Evolutionary conservation across 2,888 invertebrate species (phyloP).

Genomic region (Napeogenes sylphis): DNA sequence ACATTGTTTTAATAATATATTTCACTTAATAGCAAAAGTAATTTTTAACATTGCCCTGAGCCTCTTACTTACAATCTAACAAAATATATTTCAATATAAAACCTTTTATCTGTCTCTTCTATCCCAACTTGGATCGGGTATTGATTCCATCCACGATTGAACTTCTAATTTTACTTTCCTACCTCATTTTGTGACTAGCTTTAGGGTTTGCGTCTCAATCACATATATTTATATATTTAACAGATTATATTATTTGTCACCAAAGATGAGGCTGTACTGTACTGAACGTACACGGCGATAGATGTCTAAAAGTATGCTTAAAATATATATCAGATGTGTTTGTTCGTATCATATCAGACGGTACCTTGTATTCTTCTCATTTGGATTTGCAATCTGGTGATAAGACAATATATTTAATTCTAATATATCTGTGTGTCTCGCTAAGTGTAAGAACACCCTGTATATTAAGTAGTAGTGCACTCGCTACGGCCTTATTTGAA

Average conservation of each 20-base stretch:
- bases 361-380: not conserved
- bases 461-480: conserved; percentile 47
- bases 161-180: conserved; percentile 61
- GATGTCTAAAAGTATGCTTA: conserved; percentile 32
- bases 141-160: conserved; percentile 49
- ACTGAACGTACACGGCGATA: conserved; percentile 44
- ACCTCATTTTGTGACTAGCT: conserved; percentile 71
- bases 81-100: no score
- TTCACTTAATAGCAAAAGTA: no score
- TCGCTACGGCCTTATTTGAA: conserved; percentile 68
- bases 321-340: conserved; percentile 12
- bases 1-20: no score
- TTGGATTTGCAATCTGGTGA: conserved; percentile 41
- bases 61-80: no score
- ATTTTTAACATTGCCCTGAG: no score
- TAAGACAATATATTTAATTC: conserved; percentile 61
- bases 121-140: not conserved
- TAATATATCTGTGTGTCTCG: conserved; percentile 45
- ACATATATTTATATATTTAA: conserved; percentile 34
- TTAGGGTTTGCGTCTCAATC: conserved; percentile 50
- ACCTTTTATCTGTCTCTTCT: not conserved
- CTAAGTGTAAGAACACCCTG: conserved; percentile 37
- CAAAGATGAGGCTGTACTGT: conserved; percentile 67
- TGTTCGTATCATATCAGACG: not conserved
- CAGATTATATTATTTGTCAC: conserved; percentile 44